These are phyloP conservation scores for Montipora efflorescens DNA, from an alignment of 64 coral and sea anemone genomes.

Conservation along the genomic window DNA sequence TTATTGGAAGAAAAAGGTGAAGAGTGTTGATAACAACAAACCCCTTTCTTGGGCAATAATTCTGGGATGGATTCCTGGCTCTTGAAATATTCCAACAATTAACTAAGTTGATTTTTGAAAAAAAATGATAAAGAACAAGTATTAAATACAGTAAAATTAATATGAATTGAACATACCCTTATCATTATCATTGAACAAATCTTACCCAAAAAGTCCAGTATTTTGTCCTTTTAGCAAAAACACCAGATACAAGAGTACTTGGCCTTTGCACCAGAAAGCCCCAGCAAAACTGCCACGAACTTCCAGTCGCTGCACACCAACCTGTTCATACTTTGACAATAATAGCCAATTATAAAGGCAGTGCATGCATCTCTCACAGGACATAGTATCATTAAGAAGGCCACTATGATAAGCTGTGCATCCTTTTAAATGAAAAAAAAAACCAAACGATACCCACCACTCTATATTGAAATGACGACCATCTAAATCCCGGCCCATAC, in stretches of 20 bases:
- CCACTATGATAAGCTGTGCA: too few species aligned
- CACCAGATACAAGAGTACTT: constrained; percentile 55
- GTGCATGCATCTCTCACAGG: background rate
- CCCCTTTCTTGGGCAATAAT: background rate
- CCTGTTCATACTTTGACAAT: constrained; percentile 30
- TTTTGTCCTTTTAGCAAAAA: constrained; percentile 34
- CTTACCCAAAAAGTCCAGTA: constrained; percentile 46
- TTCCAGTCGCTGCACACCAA: constrained; percentile 74
- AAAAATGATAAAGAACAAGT: background rate
- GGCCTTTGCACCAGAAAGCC: constrained; percentile 23
- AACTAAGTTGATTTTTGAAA: background rate
- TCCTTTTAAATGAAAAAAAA: background rate
- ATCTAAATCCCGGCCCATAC: background rate
- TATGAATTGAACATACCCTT: background rate
- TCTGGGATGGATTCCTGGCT: background rate
- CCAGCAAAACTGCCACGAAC: constrained; percentile 49
- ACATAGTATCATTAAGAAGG: background rate
- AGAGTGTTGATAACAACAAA: constrained; percentile 11
- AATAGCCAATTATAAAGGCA: background rate
- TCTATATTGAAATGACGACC: background rate
- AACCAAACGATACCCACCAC: constrained; percentile 17
- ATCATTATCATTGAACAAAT: too few species aligned
- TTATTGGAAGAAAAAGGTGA: constrained; percentile 27
- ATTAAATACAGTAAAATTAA: background rate
- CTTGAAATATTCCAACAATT: constrained; percentile 19